These are phyloP conservation scores for Blennius ocellaris DNA, from an alignment of 2,113 vertebrate species.

Conservation along the genomic window DNA sequence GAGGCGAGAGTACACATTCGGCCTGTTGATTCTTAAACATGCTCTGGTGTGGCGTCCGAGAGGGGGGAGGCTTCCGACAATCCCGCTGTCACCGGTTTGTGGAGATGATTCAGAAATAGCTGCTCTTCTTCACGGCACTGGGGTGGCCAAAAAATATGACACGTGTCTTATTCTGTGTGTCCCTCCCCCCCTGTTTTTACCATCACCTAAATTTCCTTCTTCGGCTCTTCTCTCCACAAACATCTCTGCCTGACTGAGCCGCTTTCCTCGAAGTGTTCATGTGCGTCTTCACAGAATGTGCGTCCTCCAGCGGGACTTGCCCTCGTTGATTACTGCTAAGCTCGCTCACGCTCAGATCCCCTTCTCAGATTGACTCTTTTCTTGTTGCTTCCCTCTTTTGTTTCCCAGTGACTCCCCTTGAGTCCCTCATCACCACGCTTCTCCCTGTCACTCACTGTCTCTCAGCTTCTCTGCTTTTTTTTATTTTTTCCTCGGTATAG, in stretches of 20 bases:
- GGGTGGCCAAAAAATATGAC: background rate
- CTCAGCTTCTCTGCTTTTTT: slow-evolving; percentile 5
- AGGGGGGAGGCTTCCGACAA: slow-evolving; percentile 16
- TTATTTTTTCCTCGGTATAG: background rate
- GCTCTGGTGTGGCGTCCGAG: background rate
- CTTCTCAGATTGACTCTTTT: slow-evolving; percentile 37
- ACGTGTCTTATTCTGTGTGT: slow-evolving; percentile 11
- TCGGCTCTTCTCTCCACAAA: background rate
- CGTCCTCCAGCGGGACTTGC: slow-evolving; percentile 49
- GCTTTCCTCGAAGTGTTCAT: slow-evolving; percentile 60
- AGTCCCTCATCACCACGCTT: slow-evolving; percentile 22
- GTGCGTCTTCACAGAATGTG: slow-evolving; percentile 30
- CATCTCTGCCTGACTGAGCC: slow-evolving; percentile 36
- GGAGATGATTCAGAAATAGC: slow-evolving; percentile 35
- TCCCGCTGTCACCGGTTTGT: slow-evolving; percentile 28
- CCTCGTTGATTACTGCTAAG: slow-evolving; percentile 60
- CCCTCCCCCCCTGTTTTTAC: background rate
- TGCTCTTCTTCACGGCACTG: background rate
- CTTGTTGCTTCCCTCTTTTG: slow-evolving; percentile 30
- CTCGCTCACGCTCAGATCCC: slow-evolving; percentile 33
- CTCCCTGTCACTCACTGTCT: slow-evolving; percentile 28
- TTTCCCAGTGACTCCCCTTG: slow-evolving; percentile 27
- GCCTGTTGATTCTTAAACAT: slow-evolving; percentile 1
- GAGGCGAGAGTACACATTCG: slow-evolving; percentile 4
- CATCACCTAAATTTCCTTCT: background rate